Evolutionary conservation across 2,113 vertebrate genomes (phyloP).

Genomic region (Misgurnus mizolepis): DNA sequence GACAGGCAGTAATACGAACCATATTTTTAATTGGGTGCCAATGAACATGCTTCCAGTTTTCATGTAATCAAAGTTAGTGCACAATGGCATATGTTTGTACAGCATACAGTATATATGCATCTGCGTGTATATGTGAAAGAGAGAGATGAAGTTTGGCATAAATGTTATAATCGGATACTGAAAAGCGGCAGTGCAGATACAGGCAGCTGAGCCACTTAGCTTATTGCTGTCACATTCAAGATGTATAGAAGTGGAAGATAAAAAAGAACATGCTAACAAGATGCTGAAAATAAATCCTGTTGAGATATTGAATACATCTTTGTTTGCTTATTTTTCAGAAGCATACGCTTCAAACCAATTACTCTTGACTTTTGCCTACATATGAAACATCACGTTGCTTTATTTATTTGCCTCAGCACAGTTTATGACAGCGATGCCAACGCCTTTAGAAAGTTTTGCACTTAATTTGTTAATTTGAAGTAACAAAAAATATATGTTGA

Average conservation of each 20-base stretch:
- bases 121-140: slow-evolving; percentile 13
- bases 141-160: slow-evolving; percentile 42
- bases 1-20: slow-evolving; percentile 64
- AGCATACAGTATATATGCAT: neutral
- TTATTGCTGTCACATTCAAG: slow-evolving; percentile 60
- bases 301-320: slow-evolving; percentile 61
- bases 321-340: slow-evolving; percentile 53
- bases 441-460: too few species aligned
- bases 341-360: slow-evolving; percentile 52
- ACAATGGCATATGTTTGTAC: slow-evolving; percentile 46
- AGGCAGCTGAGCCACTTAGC: slow-evolving; percentile 56
- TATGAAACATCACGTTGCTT: slow-evolving; percentile 23
- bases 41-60: slow-evolving; percentile 40
- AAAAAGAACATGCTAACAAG: slow-evolving; percentile 51
- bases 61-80: slow-evolving; percentile 62
- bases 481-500: too few species aligned
- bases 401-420: neutral
- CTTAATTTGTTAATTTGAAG: too few species aligned
- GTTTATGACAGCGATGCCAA: neutral
- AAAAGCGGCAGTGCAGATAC: slow-evolving; percentile 15
- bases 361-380: slow-evolving; percentile 36
- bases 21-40: slow-evolving; percentile 65
- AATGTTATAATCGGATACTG: slow-evolving; percentile 50
- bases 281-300: slow-evolving; percentile 60
- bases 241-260: slow-evolving; percentile 38